Percentiles rank a stretch among this genome's conserved stretches.
These are phyloP conservation scores for Crypturellus undulatus DNA, from an alignment of 2,113 vertebrate genomes.

Conservation along the genomic window DNA sequence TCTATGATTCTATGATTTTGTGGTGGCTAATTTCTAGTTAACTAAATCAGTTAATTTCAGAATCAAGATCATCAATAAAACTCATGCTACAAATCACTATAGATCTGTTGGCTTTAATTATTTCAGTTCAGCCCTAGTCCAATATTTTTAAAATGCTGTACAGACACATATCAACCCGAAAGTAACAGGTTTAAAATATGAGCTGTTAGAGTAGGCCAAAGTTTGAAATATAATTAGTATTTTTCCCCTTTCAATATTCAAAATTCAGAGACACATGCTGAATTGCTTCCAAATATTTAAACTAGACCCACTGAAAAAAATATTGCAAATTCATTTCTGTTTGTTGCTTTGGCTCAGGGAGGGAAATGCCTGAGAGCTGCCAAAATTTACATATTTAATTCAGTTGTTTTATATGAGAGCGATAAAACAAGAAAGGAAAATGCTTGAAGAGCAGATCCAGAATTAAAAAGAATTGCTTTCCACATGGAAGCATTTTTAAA, in stretches of 20 bases:
- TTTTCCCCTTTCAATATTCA: neutral
- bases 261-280: neutral
- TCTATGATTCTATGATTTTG: no score
- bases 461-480: neutral
- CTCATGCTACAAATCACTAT: neutral
- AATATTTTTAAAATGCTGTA: neutral
- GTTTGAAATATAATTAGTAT: neutral
- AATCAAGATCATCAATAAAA: neutral
- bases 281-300: neutral
- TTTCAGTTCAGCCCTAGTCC: neutral
- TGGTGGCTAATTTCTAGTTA: neutral
- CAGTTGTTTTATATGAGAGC: neutral
- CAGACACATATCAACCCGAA: neutral
- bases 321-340: slow-evolving; percentile 2
- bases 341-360: neutral
- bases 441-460: neutral
- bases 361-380: neutral
- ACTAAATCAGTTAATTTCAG: neutral
- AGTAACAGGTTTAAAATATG: neutral
- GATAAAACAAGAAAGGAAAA: slow-evolving; percentile 29
- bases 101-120: neutral
- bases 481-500: slow-evolving; percentile 4
- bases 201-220: neutral
- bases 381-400: slow-evolving; percentile 55
- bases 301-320: neutral